Evolutionary conservation across 2,888 invertebrate genomes (phyloP).

Genomic region (Merodon equestris): DNA sequence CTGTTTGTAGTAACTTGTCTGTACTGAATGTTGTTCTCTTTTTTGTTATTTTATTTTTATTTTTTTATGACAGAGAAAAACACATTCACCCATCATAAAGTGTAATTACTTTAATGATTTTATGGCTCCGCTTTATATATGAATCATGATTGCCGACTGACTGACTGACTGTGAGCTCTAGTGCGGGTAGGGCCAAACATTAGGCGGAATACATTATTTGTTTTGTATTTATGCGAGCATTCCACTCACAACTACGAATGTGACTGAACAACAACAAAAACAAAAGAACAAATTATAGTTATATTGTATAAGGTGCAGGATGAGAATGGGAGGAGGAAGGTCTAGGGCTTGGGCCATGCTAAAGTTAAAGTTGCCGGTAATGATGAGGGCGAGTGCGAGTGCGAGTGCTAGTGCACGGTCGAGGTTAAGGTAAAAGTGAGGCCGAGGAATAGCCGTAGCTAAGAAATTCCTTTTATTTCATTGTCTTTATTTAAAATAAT

Average conservation of each 20-base stretch:
- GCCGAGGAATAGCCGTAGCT: constrained; percentile 36
- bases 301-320: constrained; percentile 42
- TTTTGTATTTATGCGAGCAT: constrained; percentile 67
- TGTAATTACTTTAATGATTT: constrained; percentile 72
- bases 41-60: constrained; percentile 39
- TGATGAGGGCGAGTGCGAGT: too few relatives aligned
- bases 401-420: background rate
- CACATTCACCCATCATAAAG: constrained; percentile 71
- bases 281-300: constrained; percentile 63
- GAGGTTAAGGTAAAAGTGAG: constrained; percentile 9
- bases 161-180: constrained; percentile 57
- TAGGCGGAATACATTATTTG: constrained; percentile 68
- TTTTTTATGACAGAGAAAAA: constrained; percentile 54
- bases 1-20: constrained; percentile 41
- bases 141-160: constrained; percentile 68
- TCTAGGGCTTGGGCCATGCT: background rate
- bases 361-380: too few relatives aligned
- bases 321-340: background rate
- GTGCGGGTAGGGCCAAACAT: constrained; percentile 52
- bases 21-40: constrained; percentile 32
- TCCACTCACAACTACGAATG: constrained; percentile 60
- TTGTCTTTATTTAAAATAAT: constrained; percentile 67
- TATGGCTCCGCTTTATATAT: constrained; percentile 70
- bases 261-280: constrained; percentile 47
- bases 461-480: constrained; percentile 67